Conservation (phyloP, 2,888 invertebrate genomes). For the Lathronympha strigana region DNA sequence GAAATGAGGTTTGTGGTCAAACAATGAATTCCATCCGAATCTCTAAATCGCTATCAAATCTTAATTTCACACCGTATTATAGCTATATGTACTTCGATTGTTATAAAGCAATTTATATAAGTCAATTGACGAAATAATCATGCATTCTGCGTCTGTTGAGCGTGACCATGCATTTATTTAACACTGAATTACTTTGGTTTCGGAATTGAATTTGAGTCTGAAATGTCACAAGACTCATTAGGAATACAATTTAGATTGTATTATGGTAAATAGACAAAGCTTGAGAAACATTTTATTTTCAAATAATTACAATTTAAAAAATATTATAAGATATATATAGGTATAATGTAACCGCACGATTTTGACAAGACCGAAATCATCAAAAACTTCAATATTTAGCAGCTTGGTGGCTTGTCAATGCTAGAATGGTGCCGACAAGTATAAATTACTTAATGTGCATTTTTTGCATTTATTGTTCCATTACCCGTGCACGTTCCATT, state of each 20-base stretch:
- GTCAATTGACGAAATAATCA: conserved; percentile 55
- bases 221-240: conserved; percentile 10
- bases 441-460: no score
- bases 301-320: no score
- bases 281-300: background rate
- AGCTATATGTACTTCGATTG: conserved; percentile 54
- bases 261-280: background rate
- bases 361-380: no score
- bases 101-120: conserved; percentile 55
- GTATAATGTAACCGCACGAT: no score
- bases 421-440: no score
- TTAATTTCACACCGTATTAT: conserved; percentile 79
- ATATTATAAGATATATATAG: no score
- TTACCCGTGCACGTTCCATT: no score
- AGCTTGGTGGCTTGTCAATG: no score
- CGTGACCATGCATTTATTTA: conserved; percentile 55
- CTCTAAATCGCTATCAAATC: conserved; percentile 58
- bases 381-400: no score
- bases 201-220: conserved; percentile 26
- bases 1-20: conserved; percentile 81
- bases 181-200: conserved; percentile 24
- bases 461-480: no score
- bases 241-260: background rate
- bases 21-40: conserved; percentile 63
- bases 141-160: conserved; percentile 52